Evolutionary conservation across 2,797 vertebrate genomes (phyloP), one percentile per base, ranked within the genome.

Genomic region (Myotis planiceps): DNA sequence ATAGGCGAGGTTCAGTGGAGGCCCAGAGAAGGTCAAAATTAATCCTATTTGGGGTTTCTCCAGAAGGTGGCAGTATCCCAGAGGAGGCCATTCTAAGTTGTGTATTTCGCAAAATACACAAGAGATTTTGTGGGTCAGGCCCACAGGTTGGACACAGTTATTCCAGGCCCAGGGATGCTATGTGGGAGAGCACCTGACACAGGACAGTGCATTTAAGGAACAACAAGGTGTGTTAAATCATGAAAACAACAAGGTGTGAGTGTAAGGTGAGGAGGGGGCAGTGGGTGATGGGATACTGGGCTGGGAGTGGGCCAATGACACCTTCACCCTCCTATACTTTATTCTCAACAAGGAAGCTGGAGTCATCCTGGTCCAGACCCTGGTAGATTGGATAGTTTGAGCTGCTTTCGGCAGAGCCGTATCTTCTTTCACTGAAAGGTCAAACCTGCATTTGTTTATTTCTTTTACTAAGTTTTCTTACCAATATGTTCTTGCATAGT

Each of bases 391-490:
- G 32, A 16, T 23, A 76, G 15, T 51, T 51, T 14, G 39, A 78
- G 60, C 13, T 51, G 19, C 9, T 65, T 69, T 80, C 21, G 58
- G 39, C n/a, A 88, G 69, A 72, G 29, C 6, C n/a, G 19, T 21
- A 3, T 27, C 68, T 92, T 75, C 5, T 19, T 81, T 88, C 74
- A 68, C 23, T 53, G 42, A 92, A 68, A 93, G 10, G 69, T 45
- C 29, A 71, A 74, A 86, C 69, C 32, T 8, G 9, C 34, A 21
- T 79, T 90, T 69, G 8, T 66, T 93, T 85, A 63, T 88, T 93
- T 83, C 10, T 85, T 89, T 96, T 63, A 55, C 25, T 29, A 83
- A 23, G 19, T 90, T 92, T 94, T 21, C 4, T 81, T 94, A 91
- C 25, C 37, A 69, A 16, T 2, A 6, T 8, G 12, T 75, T 29